Base-by-base conservation (phyloP, 2,797 vertebrate genomes). In the Allobates femoralis region DNA sequence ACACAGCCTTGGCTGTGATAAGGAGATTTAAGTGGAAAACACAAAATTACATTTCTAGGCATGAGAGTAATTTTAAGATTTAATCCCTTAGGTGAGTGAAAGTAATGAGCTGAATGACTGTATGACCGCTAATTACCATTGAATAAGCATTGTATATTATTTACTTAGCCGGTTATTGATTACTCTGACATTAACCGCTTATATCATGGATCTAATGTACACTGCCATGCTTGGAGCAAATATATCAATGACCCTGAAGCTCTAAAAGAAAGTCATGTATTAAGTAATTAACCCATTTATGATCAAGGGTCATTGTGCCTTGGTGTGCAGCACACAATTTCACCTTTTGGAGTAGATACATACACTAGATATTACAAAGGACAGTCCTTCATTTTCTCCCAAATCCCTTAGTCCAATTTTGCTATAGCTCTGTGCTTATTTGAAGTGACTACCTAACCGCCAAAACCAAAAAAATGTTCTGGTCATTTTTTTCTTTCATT, bases 91-190 rank as follows among this genome's bases (percentile, higher is more conserved):
- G 41, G 66, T 81, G 14, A 81, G 73, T 74, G 23, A 55, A 18
- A 34, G 67, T 56, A 60, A 73, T 64, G 53, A 74, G 19, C 55
- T 51, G 80, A 82, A 37, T 28, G 64, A 53, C 62, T 32, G 78
- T 18, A 50, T 16, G 83, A 30, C 56, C 50, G 26, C 10, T 82
- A 83, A 80, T 71, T 69, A 79, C 76, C 53, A 79, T 64, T 58
- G 21, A 32, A 58, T 76, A 75, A 50, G 41, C 46, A 85, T 73
- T 74, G 26, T 41, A 41, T 64, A 56, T 79, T 11, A 79, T 78
- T 85, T 58, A 28, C 26, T 60, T 58, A 34, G 76, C 26, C 4
- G 16, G 26, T 16, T 73, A 79, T 79, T 80, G 84, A 85, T 85
- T 85, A 58, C 28, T 58, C 34, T 46, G 76, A 41, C 34, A 32